Evolutionary conservation across 1,140 invertebrate genomes (phyloP).

Genomic region (Palaemon carinicauda): DNA sequence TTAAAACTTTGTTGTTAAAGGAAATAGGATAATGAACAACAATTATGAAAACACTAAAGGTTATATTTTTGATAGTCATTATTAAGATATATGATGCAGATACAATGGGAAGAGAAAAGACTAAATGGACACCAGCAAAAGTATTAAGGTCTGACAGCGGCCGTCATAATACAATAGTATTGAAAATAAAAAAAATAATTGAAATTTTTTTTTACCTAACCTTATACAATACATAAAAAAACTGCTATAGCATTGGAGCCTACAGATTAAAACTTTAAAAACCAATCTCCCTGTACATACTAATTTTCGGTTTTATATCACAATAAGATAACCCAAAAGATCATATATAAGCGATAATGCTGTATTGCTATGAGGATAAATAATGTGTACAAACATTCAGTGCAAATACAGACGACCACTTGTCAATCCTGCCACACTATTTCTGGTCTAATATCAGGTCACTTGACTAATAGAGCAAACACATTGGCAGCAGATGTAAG

Average conservation of each 20-base stretch:
- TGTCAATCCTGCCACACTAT: not conserved
- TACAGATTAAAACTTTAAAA: too few relatives aligned
- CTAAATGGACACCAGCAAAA: slow-evolving; percentile 29
- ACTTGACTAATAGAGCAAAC: not conserved
- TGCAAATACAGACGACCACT: slow-evolving; percentile 15
- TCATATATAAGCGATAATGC: not conserved
- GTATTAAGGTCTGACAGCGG: not conserved
- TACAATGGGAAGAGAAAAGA: slow-evolving; percentile 30
- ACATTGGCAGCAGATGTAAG: not conserved
- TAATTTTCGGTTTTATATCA: not conserved
- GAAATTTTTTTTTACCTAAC: not conserved
- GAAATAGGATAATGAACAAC: too few relatives aligned
- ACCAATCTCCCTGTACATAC: too few relatives aligned
- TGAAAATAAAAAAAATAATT: not conserved
- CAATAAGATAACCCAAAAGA: not conserved
- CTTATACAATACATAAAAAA: not conserved
- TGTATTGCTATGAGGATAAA: slow-evolving; percentile 15
- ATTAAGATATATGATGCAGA: slow-evolving; percentile 42
- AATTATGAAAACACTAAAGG: slow-evolving; percentile 32
- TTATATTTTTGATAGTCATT: slow-evolving; percentile 35
- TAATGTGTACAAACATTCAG: not conserved
- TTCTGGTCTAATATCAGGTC: not conserved
- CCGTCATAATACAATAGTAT: not conserved
- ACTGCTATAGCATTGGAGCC: too few relatives aligned
- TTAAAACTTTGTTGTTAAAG: too few relatives aligned